Percentiles rank a stretch among this genome's conserved stretches.
Evolutionary conservation across 2,888 invertebrate genomes (phyloP).

Genomic region (Thymelicus acteon): DNA sequence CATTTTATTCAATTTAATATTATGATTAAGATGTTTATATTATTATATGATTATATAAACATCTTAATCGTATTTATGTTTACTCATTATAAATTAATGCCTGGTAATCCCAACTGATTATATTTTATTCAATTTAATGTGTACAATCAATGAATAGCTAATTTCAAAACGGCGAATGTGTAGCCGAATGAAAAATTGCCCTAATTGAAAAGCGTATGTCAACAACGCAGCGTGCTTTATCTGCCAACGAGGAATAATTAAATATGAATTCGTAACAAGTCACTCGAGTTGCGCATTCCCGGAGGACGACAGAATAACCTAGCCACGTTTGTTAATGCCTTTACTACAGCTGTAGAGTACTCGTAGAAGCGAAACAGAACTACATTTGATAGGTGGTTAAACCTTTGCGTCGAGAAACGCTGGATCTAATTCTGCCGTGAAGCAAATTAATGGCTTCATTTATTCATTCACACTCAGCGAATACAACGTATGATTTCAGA

Average conservation of each 20-base stretch:
- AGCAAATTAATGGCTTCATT: neutral
- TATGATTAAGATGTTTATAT: too few relatives aligned
- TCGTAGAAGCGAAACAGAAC: neutral
- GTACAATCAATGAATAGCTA: slow-evolving; percentile 14
- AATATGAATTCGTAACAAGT: slow-evolving; percentile 65
- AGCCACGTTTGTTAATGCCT: too few relatives aligned
- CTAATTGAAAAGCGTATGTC: slow-evolving; percentile 27
- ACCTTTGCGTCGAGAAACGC: neutral
- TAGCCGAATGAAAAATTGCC: slow-evolving; percentile 25
- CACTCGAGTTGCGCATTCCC: slow-evolving; percentile 35
- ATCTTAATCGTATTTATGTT: too few relatives aligned
- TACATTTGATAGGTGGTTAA: neutral
- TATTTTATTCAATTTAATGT: slow-evolving; percentile 1
- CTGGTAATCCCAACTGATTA: too few relatives aligned
- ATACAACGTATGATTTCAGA: too few relatives aligned
- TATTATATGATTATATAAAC: too few relatives aligned
- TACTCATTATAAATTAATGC: too few relatives aligned
- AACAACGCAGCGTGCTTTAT: slow-evolving; percentile 48
- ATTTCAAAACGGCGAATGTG: slow-evolving; percentile 17
- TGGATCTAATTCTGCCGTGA: neutral
- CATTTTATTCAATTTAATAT: neutral
- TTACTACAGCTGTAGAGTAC: too few relatives aligned
- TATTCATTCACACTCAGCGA: neutral
- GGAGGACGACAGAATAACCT: neutral
- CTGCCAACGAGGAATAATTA: slow-evolving; percentile 56